Percentiles rank a stretch among this genome's conserved stretches.
Conservation (phyloP, 2,888 invertebrate genomes). For the Pristionchus entomophagus region DNA sequence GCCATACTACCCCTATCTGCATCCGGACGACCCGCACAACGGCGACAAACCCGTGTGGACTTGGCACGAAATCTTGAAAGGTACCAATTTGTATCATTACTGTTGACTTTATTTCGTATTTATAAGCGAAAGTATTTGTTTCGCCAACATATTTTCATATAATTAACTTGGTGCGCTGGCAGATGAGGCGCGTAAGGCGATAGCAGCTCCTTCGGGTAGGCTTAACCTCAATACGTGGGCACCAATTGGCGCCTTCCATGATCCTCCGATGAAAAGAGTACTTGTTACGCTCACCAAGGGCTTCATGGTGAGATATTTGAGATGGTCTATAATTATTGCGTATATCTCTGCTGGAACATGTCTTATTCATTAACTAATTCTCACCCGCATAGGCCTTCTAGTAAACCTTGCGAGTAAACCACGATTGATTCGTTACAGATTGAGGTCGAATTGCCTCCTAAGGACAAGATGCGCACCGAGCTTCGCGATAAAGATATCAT, state of each 20-base stretch:
- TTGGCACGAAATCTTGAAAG: background rate
- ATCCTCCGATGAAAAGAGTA: background rate
- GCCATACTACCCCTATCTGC: background rate
- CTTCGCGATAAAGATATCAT: background rate
- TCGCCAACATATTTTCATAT: too few relatives aligned
- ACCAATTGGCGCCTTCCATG: slow-evolving; percentile 36
- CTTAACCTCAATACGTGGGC: background rate
- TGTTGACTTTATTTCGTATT: background rate
- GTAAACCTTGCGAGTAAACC: too few relatives aligned
- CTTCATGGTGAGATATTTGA: slow-evolving; percentile 1
- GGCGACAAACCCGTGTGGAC: background rate
- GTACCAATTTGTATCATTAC: background rate
- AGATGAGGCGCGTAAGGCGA: background rate
- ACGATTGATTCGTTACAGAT: slow-evolving; percentile 36
- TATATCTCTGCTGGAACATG: background rate
- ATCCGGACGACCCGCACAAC: background rate
- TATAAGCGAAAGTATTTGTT: too few relatives aligned
- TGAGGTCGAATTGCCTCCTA: slow-evolving; percentile 19
- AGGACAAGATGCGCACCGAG: background rate
- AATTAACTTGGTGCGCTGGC: background rate
- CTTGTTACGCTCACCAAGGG: background rate
- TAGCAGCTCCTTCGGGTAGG: background rate
- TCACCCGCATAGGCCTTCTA: too few relatives aligned
- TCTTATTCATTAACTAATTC: background rate
- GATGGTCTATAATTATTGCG: background rate